phyloP scores from a whole-genome alignment of 1,140 invertebrate genomes.

The Sycobia sp. region DNA sequence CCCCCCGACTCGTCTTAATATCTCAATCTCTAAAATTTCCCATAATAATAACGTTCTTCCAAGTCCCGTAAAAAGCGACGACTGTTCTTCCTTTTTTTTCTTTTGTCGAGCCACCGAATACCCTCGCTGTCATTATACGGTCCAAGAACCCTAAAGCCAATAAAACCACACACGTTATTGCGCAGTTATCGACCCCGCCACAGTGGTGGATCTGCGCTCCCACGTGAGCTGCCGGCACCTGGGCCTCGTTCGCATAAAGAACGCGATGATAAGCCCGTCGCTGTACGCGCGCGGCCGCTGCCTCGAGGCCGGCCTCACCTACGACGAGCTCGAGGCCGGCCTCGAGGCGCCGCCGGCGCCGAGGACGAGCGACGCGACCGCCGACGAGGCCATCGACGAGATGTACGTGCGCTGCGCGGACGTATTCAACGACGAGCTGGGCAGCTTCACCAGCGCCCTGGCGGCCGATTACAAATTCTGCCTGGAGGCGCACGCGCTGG shows the following conservation, averaged over 20 bases:
- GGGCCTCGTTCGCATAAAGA: neutral
- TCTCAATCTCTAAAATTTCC: too few relatives aligned
- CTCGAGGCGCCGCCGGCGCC: too few relatives aligned
- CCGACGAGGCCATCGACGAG: neutral
- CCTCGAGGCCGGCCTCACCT: neutral
- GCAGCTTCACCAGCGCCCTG: slow-evolving; percentile 1
- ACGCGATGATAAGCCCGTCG: neutral
- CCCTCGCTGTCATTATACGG: too few relatives aligned
- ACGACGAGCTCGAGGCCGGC: neutral
- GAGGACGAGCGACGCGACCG: too few relatives aligned
- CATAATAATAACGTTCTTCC: too few relatives aligned
- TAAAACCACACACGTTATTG: too few relatives aligned
- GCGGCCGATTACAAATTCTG: slow-evolving; percentile 5
- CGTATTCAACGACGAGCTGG: neutral
- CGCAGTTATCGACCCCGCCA: too few relatives aligned
- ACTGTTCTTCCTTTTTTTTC: too few relatives aligned
- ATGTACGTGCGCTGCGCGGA: slow-evolving; percentile 5
- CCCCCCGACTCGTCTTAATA: too few relatives aligned
- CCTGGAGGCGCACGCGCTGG: neutral
- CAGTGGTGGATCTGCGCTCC: slow-evolving; percentile 1
- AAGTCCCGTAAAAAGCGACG: too few relatives aligned
- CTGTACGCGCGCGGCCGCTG: neutral
- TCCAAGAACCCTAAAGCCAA: too few relatives aligned
- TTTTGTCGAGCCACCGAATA: too few relatives aligned
- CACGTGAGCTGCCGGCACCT: slow-evolving; percentile 18